Base-by-base conservation (phyloP, 2,888 invertebrate species). In the Hirtodrosophila confusa region DNA sequence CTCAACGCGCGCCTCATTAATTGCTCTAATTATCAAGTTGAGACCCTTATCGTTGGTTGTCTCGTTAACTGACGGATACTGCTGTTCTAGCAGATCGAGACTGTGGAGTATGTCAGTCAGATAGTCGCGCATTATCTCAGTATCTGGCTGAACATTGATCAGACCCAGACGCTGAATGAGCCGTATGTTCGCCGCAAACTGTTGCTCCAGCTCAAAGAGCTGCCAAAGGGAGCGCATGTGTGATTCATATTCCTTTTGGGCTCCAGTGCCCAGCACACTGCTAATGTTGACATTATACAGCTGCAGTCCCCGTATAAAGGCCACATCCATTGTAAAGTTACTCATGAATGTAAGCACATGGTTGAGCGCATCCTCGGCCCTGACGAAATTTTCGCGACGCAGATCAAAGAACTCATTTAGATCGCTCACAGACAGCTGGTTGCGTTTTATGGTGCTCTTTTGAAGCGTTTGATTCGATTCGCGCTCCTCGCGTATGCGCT, bases 211-310 rank as follows among this genome's bases (percentile, higher is more conserved):
- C n/a, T 85, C 65, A 64, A 80, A 90, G 3, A 90, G 69, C 45
- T 86, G 78, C 90, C 89, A 91, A 0, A 91, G 70, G 0, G 89
- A 85, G 2, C 86, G 79, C 54, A 88, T 84, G 0, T 74, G 71
- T 0, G 75, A 62, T 45, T 89, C 90, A 57, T 78, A 90, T 24
- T 88, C 89, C 45, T 89, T 86, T 50, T 89, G 78, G 33, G 85
- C 69, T 2, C 54, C 65, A 0, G 78, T 60, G 17, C 90, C 85
- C 10, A 89, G 50, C 3, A 79, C 40, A 9, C 53, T 67, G 39
- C 69, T 78, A 0, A 89, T 45, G 50, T 80, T 84, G 41, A 71
- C 65, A 56, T 88, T 87, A 31, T 86, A 86, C 0, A 90, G 23
- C 37, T 87, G 76, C 9, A 90, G 58, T 4, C 88, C 88, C 8